These are phyloP conservation scores for Tangara arthus DNA, from an alignment of 2,797 vertebrate species.

Conservation along the genomic window DNA sequence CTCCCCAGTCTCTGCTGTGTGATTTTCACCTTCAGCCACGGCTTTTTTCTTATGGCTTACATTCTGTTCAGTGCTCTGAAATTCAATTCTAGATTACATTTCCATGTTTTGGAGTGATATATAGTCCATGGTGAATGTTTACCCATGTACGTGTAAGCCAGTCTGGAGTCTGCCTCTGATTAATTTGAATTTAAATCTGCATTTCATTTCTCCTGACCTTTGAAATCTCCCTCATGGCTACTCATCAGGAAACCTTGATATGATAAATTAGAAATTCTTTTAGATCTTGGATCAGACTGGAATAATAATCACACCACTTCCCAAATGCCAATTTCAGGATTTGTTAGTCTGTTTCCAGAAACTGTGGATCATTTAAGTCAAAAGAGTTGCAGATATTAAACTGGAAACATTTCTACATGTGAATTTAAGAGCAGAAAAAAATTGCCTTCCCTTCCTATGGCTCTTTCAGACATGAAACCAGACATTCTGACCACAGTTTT, in stretches of 20 bases:
- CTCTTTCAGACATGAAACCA: background rate
- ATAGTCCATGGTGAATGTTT: background rate
- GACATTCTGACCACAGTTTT: background rate
- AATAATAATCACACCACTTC: constrained; percentile 38
- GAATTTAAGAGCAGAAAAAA: background rate
- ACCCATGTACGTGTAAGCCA: background rate
- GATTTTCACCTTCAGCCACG: background rate
- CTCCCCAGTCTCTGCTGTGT: background rate
- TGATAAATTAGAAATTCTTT: constrained; percentile 60
- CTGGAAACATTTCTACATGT: background rate
- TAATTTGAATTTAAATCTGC: constrained; percentile 55
- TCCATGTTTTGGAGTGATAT: background rate
- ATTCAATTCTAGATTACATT: background rate
- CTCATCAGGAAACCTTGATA: constrained; percentile 46
- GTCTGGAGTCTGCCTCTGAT: background rate
- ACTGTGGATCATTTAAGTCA: background rate
- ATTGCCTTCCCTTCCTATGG: background rate
- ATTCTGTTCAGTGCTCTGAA: background rate
- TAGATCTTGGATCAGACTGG: constrained; percentile 41
- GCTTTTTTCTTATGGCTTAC: background rate
- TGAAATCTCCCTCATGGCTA: constrained; percentile 56
- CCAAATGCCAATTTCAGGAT: background rate
- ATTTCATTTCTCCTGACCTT: constrained; percentile 63
- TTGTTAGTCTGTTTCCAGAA: constrained; percentile 16
- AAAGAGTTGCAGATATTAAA: background rate